Evolutionary conservation across 1,140 invertebrate genomes (phyloP).

Genomic region (Amyelois transitella): DNA sequence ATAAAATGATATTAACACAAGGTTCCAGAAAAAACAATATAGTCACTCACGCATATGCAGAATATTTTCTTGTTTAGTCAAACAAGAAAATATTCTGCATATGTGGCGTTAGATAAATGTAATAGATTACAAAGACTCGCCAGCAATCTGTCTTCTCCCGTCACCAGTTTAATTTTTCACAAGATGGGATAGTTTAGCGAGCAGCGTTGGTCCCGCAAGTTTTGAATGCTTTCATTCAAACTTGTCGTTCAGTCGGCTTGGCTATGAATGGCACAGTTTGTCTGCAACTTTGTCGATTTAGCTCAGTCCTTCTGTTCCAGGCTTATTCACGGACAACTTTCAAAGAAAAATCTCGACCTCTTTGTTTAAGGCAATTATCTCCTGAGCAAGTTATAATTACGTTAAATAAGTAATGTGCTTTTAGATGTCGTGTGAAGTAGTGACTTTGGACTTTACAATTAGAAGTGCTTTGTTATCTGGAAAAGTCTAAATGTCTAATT

Average conservation of each 20-base stretch:
- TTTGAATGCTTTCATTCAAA: constrained; percentile 60
- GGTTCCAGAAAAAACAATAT: too few species aligned
- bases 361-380: background rate
- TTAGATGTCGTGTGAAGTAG: background rate
- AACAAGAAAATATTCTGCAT: background rate
- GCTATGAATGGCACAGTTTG: constrained; percentile 45
- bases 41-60: background rate
- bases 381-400: background rate
- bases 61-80: background rate
- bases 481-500: too few species aligned
- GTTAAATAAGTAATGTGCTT: background rate
- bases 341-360: background rate
- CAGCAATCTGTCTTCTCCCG: constrained; percentile 8
- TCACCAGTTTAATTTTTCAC: constrained; percentile 15
- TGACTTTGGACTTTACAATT: background rate
- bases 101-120: background rate
- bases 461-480: too few species aligned
- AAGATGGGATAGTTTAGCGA: constrained; percentile 6
- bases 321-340: constrained; percentile 11
- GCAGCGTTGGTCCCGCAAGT: constrained; percentile 32
- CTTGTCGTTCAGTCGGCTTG: constrained; percentile 29
- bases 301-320: constrained; percentile 21
- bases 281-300: constrained; percentile 49
- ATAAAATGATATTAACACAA: too few species aligned
- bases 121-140: background rate